Base-by-base conservation (phyloP, 30 jellyfish, hydroid and myxozoan genomes). In the Mastigias papua region DNA sequence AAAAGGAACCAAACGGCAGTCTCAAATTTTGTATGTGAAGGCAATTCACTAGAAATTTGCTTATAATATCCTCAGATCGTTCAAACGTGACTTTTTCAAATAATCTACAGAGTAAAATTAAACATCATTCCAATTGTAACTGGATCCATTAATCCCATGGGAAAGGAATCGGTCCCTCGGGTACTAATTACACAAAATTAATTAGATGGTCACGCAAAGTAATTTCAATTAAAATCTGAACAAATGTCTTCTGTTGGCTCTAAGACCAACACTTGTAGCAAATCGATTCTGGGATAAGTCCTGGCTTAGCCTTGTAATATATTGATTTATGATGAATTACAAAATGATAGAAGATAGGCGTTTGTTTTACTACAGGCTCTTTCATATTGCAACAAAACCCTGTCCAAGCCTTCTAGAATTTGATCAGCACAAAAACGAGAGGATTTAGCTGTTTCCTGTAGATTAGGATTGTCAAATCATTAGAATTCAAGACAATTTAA, bases 401-500 rank as follows among this genome's bases (percentile, higher is more conserved):
- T 63, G 15, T 10, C 2, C 26, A 15, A n/a, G 16, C 27, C 9
- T 54, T 54, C 33, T 63, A 1, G 0, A 23, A 63, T 25, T 20
- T 2, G 42, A 20, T 7, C 42, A 63, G 19, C 74, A 22, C 48
- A 25, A 63, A 22, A 26, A 15, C 23, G n/a, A 26, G n/a, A 27
- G 42, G 74, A 63, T 63, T 63, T 15, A 17, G 20, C 34, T 17
- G 26, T 25, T 27, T 63, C 42, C 74, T 22, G 42, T 2, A 7
- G 74, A 63, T 63, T 63, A 63, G 23, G n/a, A 63, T 58, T 63
- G 74, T 26, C 42, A 1, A 63, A 63, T n/a, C 48, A 63, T 4
- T 63, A 35, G 19, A 22, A 22, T 0, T 5, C 1, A 63, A 27
- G 23, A 25, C 23, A 5, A 35, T 63, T 35, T 42, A 63, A 63